These are phyloP conservation scores for Frankliniella intonsa DNA, from an alignment of 2,888 invertebrate genomes.

Conservation along the genomic window DNA sequence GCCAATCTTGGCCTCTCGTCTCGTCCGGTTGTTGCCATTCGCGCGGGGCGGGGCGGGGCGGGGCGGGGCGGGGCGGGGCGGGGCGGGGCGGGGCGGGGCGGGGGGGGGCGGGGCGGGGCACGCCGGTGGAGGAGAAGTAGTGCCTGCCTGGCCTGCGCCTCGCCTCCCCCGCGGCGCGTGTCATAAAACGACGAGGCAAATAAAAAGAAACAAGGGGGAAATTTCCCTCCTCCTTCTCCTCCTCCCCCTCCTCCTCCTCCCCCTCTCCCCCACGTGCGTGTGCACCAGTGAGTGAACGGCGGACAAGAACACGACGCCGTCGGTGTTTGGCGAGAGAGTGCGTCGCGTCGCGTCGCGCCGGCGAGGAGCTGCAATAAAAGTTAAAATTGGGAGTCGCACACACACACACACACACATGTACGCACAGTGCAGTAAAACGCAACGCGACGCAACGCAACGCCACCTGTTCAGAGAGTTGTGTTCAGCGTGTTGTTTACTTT, in stretches of 20 bases:
- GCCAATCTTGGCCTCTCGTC: conserved; percentile 11
- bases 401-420: not conserved
- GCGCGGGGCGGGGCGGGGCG: not conserved
- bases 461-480: no score
- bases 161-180: not conserved
- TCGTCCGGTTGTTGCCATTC: conserved; percentile 12
- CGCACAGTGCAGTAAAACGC: no score
- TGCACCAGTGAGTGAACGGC: not conserved
- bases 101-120: no score
- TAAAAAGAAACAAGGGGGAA: not conserved
- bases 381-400: not conserved
- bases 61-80: no score
- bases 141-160: not conserved
- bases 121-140: no score
- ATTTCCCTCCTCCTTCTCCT: not conserved
- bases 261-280: not conserved
- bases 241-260: not conserved
- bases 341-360: no score
- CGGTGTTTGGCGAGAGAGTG: no score
- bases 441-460: no score
- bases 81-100: no score
- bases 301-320: not conserved
- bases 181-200: not conserved
- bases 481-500: no score
- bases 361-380: no score